A percentile compares a stretch with the other conserved stretches of the same genome.
These are phyloP conservation scores for Pholis gunnellus DNA, from an alignment of 2,113 vertebrate genomes.

Conservation along the genomic window DNA sequence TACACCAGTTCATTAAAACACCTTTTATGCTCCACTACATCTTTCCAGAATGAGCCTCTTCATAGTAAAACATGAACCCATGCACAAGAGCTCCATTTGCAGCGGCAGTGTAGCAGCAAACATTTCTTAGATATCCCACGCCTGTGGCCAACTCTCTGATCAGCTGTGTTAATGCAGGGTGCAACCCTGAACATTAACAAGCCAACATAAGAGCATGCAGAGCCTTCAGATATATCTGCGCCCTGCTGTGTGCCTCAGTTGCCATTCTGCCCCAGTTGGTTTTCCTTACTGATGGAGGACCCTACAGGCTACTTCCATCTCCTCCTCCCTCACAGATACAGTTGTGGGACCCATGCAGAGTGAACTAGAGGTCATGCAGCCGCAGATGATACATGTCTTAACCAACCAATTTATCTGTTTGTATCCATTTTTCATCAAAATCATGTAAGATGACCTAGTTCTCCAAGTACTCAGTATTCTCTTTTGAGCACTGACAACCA, in stretches of 20 bases:
- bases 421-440: conserved; percentile 54
- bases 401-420: conserved; percentile 45
- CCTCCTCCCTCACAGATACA: conserved; percentile 40
- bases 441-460: conserved; percentile 57
- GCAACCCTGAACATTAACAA: conserved; percentile 50
- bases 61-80: conserved; percentile 13
- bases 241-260: conserved; percentile 50
- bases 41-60: background rate
- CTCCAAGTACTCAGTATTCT: conserved; percentile 40
- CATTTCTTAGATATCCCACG: conserved; percentile 19
- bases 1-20: background rate
- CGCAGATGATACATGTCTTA: conserved; percentile 43
- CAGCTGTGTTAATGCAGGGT: conserved; percentile 34
- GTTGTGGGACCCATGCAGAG: conserved; percentile 37
- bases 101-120: conserved; percentile 17
- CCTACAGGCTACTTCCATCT: conserved; percentile 53
- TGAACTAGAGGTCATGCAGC: conserved; percentile 48
- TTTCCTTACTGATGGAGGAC: conserved; percentile 48
- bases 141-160: conserved; percentile 27
- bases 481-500: conserved; percentile 49
- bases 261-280: conserved; percentile 58
- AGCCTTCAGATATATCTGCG: conserved; percentile 46
- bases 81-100: background rate
- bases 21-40: background rate
- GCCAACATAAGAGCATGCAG: conserved; percentile 15